These are phyloP conservation scores for Elaeidobius kamerunicus DNA, from an alignment of 2,888 invertebrate genomes.

Conservation along the genomic window DNA sequence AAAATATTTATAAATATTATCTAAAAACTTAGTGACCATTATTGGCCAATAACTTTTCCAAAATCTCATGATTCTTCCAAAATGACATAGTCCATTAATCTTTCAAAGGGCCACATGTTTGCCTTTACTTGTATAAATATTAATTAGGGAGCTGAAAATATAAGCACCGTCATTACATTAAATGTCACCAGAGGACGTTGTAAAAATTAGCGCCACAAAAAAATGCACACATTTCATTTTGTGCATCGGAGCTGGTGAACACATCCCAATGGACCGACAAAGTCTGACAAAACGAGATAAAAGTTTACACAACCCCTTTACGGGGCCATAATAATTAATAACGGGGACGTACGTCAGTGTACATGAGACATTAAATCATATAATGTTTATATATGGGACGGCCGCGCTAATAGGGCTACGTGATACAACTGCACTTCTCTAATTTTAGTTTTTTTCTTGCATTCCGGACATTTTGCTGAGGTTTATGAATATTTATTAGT, in stretches of 20 bases:
- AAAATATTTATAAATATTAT: no score
- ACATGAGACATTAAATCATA: slow-evolving; percentile 45
- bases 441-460: slow-evolving; percentile 18
- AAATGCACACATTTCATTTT: slow-evolving; percentile 40
- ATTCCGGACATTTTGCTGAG: slow-evolving; percentile 8
- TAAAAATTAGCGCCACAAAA: slow-evolving; percentile 38
- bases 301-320: slow-evolving; percentile 46
- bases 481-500: slow-evolving; percentile 27
- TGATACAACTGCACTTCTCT: slow-evolving; percentile 25
- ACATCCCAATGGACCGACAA: slow-evolving; percentile 41
- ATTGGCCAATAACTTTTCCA: no score
- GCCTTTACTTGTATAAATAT: slow-evolving; percentile 33
- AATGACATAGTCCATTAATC: no score
- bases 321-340: slow-evolving; percentile 48
- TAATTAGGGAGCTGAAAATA: slow-evolving; percentile 37
- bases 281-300: slow-evolving; percentile 46
- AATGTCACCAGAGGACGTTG: slow-evolving; percentile 39
- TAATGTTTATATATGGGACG: slow-evolving; percentile 45
- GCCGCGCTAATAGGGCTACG: slow-evolving; percentile 37
- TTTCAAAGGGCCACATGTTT: no score
- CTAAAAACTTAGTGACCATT: no score
- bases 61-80: no score
- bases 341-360: slow-evolving; percentile 39
- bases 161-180: slow-evolving; percentile 39
- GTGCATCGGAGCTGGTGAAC: slow-evolving; percentile 31